phyloP scores from a whole-genome alignment of 2,888 invertebrate species.

The Pegoplata infirma region DNA sequence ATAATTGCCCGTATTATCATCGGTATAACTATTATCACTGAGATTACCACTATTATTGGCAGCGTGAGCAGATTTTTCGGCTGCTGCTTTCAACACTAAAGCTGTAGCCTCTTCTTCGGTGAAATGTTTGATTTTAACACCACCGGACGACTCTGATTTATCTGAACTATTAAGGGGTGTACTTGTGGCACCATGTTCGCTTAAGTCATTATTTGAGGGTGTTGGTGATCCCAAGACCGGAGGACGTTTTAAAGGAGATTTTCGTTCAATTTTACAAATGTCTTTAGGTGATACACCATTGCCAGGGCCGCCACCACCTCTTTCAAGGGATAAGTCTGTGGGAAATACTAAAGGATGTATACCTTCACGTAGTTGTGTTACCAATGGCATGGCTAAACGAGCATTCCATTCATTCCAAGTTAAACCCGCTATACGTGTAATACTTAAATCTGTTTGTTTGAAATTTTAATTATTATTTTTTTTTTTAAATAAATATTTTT shows the following conservation, averaged over 20 bases:
- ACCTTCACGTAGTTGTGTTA: slow-evolving; percentile 81
- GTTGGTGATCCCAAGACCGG: slow-evolving; percentile 45
- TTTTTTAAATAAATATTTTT: slow-evolving; percentile 48
- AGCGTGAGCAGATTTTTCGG: slow-evolving; percentile 70
- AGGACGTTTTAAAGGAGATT: slow-evolving; percentile 67
- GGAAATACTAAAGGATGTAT: slow-evolving; percentile 77
- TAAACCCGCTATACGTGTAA: slow-evolving; percentile 84
- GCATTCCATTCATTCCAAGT: slow-evolving; percentile 88
- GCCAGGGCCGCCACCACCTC: slow-evolving; percentile 63
- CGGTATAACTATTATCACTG: slow-evolving; percentile 71
- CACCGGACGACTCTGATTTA: slow-evolving; percentile 45
- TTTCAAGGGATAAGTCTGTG: slow-evolving; percentile 76
- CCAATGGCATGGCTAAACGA: slow-evolving; percentile 85
- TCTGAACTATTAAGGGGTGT: slow-evolving; percentile 57
- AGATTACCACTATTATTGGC: slow-evolving; percentile 69
- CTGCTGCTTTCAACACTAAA: slow-evolving; percentile 73
- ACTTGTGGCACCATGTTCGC: slow-evolving; percentile 43
- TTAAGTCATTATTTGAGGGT: slow-evolving; percentile 53
- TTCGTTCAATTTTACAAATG: slow-evolving; percentile 65
- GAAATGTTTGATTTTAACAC: slow-evolving; percentile 71
- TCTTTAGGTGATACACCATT: slow-evolving; percentile 43
- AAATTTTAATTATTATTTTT: slow-evolving; percentile 33
- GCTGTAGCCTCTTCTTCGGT: slow-evolving; percentile 73
- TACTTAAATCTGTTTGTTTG: slow-evolving; percentile 83
- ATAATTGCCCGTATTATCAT: slow-evolving; percentile 66